Base-by-base conservation (phyloP, 2,888 invertebrate species). In the Tiliacea aurago region DNA sequence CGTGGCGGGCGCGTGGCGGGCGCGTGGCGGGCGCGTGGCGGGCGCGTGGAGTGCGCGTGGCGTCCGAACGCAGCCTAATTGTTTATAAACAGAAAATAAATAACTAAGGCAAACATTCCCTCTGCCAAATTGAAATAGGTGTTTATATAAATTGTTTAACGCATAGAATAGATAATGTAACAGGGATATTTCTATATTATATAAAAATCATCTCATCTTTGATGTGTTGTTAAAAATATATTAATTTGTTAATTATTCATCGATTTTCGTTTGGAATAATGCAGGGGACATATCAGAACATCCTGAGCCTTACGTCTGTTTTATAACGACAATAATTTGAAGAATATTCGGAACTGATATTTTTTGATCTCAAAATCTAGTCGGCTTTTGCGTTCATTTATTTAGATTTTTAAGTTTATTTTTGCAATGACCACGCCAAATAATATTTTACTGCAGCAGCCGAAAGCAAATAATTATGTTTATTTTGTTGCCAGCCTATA, bases 211-310 rank as follows among this genome's bases (percentile, higher is more conserved):
- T 71, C 67, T 58, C 84, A 80, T 84, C 58, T 66, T 53, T 71
- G 43, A 68, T 80, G 41, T 70, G 61, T 74, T 59, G 51, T 45
- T 68, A 55, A 55, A 65, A 53, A 69, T 64, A 63, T 63, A 55
- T 62, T 15, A 45, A 67, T 64, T 53, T 61, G 18, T 76, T 58
- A 55, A 45, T 76, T 71, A 62, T 75, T 84, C 65, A 80, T 80
- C 68, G 23, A 53, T 65, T 77, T 79, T 76, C 56, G 33, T 74
- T 76, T 76, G 61, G 68, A 68, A 73, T 73, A 78, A 78, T 78
- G 84, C 81, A 81, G 80, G 83, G 81, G 81, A 85, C 87, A 83
- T 88, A 87, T 86, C 86, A 83, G 71, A 82, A 75, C 81, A 81
- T 79, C 76, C 58, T 71, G 76, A 80, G 75, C 71, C 76, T 78